Evolutionary conservation across 1,140 invertebrate genomes (phyloP).

Genomic region (Ruditapes philippinarum): DNA sequence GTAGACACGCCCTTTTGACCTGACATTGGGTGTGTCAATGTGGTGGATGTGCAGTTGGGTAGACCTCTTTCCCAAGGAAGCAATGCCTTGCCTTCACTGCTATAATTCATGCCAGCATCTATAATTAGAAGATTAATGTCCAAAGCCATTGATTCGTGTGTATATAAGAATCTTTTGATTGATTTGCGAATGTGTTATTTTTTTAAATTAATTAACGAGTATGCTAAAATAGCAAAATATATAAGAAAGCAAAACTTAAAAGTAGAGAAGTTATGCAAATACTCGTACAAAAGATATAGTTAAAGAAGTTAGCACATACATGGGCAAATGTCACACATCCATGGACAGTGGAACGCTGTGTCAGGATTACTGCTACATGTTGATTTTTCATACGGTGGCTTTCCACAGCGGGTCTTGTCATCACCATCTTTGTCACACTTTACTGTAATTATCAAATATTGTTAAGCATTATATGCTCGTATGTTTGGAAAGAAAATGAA

Average conservation of each 20-base stretch:
- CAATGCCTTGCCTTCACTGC: neutral
- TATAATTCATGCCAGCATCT: neutral
- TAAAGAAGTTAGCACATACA: too few relatives aligned
- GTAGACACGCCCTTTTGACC: too few relatives aligned
- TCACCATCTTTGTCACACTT: neutral
- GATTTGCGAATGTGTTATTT: too few relatives aligned
- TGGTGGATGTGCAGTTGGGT: neutral
- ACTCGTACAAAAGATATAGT: too few relatives aligned
- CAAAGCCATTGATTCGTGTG: too few relatives aligned
- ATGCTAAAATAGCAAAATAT: too few relatives aligned
- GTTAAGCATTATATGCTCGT: too few relatives aligned
- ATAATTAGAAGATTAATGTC: neutral
- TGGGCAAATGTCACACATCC: slow-evolving; percentile 27
- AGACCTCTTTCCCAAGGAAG: slow-evolving; percentile 5
- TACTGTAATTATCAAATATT: neutral
- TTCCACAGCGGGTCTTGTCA: neutral
- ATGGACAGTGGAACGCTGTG: neutral
- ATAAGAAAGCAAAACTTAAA: too few relatives aligned
- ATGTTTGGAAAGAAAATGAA: too few relatives aligned
- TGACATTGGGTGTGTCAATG: neutral
- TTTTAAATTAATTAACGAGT: too few relatives aligned
- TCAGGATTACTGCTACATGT: neutral
- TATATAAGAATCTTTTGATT: too few relatives aligned
- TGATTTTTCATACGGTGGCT: neutral
- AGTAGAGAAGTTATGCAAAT: too few relatives aligned